Percentiles rank a stretch among this genome's conserved stretches.
Evolutionary conservation across 2,888 invertebrate genomes (phyloP).

Genomic region (Rhogogaster chlorosoma): DNA sequence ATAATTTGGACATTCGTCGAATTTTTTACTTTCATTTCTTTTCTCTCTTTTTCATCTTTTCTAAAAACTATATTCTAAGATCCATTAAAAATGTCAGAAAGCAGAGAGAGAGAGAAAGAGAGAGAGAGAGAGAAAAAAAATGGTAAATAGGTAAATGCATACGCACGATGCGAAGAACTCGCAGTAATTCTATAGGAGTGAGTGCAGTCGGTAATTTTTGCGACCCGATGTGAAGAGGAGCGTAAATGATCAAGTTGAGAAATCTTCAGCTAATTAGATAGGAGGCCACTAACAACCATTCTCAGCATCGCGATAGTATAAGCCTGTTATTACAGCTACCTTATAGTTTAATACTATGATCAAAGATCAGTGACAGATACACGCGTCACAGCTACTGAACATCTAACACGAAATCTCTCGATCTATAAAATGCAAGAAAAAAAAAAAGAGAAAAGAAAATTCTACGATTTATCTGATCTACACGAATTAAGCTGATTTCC

Average conservation of each 20-base stretch:
- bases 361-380: slow-evolving; percentile 44
- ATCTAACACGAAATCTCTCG: slow-evolving; percentile 1
- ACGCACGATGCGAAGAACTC: not conserved
- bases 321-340: slow-evolving; percentile 28
- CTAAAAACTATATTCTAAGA: not conserved
- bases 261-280: slow-evolving; percentile 43
- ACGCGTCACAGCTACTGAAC: slow-evolving; percentile 37
- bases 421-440: not conserved
- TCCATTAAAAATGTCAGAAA: not conserved
- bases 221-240: not conserved
- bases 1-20: not conserved
- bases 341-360: slow-evolving; percentile 1
- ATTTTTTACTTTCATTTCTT: not conserved
- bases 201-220: not conserved
- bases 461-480: not conserved
- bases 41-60: not conserved
- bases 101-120: not conserved
- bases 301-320: not conserved
- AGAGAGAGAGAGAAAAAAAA: not conserved
- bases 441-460: not conserved
- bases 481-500: not conserved
- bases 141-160: not conserved
- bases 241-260: slow-evolving; percentile 33
- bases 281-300: slow-evolving; percentile 28
- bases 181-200: not conserved